Conservation (phyloP, 2,113 vertebrate species). For the Noctilio leporinus region DNA sequence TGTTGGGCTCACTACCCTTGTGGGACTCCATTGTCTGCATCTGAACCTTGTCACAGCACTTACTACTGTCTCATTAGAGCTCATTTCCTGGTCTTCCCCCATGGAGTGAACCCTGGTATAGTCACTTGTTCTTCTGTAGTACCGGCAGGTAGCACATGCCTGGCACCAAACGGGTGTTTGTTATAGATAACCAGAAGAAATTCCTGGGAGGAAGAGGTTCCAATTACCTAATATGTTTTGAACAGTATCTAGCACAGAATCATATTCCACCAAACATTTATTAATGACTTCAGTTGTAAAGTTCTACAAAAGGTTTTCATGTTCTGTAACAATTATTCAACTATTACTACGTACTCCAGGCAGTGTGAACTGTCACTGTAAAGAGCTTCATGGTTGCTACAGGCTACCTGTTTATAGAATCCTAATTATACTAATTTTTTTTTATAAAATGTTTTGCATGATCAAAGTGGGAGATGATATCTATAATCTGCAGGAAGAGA, state of each 20-base stretch:
- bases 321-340: not conserved
- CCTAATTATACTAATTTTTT: not conserved
- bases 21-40: not conserved
- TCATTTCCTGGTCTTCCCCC: not conserved
- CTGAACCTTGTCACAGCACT: not conserved
- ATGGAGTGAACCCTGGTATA: not conserved
- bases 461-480: not conserved
- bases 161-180: not conserved
- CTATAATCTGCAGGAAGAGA: not conserved
- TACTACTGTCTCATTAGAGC: not conserved
- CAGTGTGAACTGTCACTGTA: not conserved
- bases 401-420: not conserved
- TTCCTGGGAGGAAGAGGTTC: not conserved
- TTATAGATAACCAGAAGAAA: not conserved
- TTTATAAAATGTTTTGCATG: not conserved
- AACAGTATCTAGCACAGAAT: not conserved
- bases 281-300: not conserved
- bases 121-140: accelerated
- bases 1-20: not conserved
- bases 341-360: not conserved
- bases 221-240: not conserved
- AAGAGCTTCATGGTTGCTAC: not conserved
- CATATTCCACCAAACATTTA: not conserved
- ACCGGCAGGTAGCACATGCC: not conserved
- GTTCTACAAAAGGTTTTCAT: not conserved